A percentile compares a stretch with the other conserved stretches of the same genome.
phyloP scores from a whole-genome alignment of 2,888 invertebrate genomes.

The Liodrosophila aerea region DNA sequence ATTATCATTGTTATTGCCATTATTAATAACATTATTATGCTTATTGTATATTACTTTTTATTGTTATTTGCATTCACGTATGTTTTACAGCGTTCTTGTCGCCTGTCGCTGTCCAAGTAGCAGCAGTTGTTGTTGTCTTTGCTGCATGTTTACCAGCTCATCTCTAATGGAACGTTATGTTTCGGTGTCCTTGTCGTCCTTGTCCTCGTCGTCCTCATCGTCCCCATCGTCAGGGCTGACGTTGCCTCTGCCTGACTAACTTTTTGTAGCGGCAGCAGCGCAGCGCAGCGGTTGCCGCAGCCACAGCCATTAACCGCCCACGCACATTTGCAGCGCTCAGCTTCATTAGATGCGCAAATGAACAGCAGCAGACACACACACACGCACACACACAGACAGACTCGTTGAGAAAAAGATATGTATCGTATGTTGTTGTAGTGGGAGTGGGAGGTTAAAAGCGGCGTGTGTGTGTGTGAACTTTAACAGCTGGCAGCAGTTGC shows the following conservation, averaged over 20 bases:
- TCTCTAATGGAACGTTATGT: conserved; percentile 75
- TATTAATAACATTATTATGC: not conserved
- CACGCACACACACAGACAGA: not conserved
- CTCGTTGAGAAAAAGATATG: not conserved
- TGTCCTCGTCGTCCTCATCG: not conserved
- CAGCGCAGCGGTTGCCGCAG: conserved; percentile 15
- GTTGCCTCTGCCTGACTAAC: conserved; percentile 41
- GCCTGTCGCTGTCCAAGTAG: conserved; percentile 7
- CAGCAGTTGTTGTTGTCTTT: conserved; percentile 8
- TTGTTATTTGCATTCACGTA: too few relatives aligned
- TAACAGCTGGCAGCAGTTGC: conserved; percentile 65
- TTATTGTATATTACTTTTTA: too few relatives aligned
- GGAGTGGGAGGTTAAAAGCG: not conserved
- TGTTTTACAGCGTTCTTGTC: conserved; percentile 9
- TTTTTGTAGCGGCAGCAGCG: conserved; percentile 45
- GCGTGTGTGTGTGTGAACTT: conserved; percentile 60
- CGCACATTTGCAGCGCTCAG: conserved; percentile 71
- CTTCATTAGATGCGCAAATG: conserved; percentile 74
- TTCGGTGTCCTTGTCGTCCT: conserved; percentile 44
- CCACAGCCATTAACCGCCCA: conserved; percentile 69
- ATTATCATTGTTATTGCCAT: too few relatives aligned
- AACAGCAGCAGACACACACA: conserved; percentile 40
- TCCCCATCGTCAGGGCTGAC: not conserved
- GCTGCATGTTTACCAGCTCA: conserved; percentile 69
- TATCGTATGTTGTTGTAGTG: conserved; percentile 6